Base-by-base conservation (phyloP, 2,888 invertebrate species). In the Trimorus sp. region DNA sequence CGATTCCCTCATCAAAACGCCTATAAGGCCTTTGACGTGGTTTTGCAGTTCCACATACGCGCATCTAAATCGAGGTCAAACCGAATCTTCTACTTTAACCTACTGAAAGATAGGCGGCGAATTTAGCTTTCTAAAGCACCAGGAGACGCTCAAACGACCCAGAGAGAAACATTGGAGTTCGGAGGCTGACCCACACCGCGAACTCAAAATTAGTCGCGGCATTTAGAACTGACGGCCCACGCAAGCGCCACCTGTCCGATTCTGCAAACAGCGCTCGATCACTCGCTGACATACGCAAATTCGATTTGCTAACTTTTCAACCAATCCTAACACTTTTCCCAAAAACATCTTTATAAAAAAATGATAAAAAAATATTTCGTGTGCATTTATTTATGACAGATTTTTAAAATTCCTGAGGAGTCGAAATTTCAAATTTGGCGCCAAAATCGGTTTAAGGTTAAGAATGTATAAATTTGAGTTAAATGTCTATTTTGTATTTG, bases 61-160 rank as follows among this genome's bases (percentile, higher is more conserved):
- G 84, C 81, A 76, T 87, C 86, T 88, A 90, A 90, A 91, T 90
- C 88, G 91, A 90, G 91, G 91, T 91, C 91, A 90, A 88, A 91
- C 91, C 91, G 87, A 91, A 91, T 91, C 91, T 91, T 91, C 91
- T 91, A 91, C 90, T 91, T 90, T 91, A 91, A 91, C 91, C 91
- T 91, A 91, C 91, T 91, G 89, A 89, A 91, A 89, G 79, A 68
- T 80, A 78, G 83, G 88, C 88, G 87, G 90, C 89, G 88, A 91
- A 91, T 91, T 91, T 90, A 91, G 90, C 91, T 91, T 91, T 91
- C 91, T 91, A 91, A 91, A 91, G 86, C 88, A 81, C 83, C 84
- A 77, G 84, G 83, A 85, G 84, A 84, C 80, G 77, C 58, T 78
- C 78, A 58, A 78, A 65, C 81, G 76, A 66, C 79, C 79, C 70